Evolutionary conservation across 2,797 vertebrate species (phyloP), one percentile per base, ranked within the genome.

Genomic region (Huso huso): DNA sequence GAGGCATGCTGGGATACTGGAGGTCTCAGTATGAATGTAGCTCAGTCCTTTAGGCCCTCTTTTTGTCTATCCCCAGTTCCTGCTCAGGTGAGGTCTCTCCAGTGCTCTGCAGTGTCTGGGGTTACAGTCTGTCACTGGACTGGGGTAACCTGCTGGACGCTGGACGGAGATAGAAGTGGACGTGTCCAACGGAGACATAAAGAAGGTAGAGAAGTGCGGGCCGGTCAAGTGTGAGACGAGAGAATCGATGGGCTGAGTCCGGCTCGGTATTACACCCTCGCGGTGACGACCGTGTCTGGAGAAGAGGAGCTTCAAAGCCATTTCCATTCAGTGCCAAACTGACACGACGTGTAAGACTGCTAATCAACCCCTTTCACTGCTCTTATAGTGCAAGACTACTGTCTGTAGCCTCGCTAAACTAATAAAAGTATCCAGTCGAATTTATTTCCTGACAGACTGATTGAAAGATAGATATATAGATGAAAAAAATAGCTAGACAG

Each of bases 301-400:
- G 0, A 0, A 4, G 23, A 73, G n/a, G 69, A 81, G 72, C 10
- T 37, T 37, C 37, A 7, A 4, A 7, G 13, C 73, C 0, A 60
- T 10, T 3, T 7, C 59, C 11, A 68, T 84, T 53, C 6, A 0
- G 6, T 91, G 88, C 64, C 2, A 0, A 0, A 87, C 89, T 63
- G 79, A 87, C 70, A 72, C 80, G 49, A 75, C 77, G 52, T 86
- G 89, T 89, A 72, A 84, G 80, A 71, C 11, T 49, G 3, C 52
- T 1, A 55, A 18, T 53, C 37, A 37, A 37, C 12, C 51, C 8
- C 8, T 53, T 53, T 53, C 8, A 53, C 8, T 9, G 3, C 8
- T 8, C 51, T 53, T 53, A 9, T 9, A 9, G 8, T 8, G 6
- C 51, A 53, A 9, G 51, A 53, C 51, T 53, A 53, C 55, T n/a